Base-by-base conservation (phyloP, 2,888 invertebrate genomes). In the Myopa tessellatipennis region DNA sequence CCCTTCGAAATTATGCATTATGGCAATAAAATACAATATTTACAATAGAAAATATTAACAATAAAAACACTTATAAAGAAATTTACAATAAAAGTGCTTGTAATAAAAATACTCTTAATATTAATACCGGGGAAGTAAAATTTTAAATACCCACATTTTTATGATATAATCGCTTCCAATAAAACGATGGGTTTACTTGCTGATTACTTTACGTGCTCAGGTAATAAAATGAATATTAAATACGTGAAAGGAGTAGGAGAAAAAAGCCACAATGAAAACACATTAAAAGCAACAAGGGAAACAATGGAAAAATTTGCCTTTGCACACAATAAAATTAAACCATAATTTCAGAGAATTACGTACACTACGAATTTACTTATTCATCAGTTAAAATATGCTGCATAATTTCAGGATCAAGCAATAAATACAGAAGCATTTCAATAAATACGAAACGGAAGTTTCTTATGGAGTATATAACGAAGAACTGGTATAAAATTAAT, bases 381-480 rank as follows among this genome's bases (percentile, higher is more conserved):
- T 16, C 36, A 36, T 36, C 34, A 70, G 55, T 7, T 58, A 3
- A 55, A 70, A 70, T 34, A 12, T 69, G 4, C 14, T 18, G 52
- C 70, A 70, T 70, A 55, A 50, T 70, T 70, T 70, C 36, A 34
- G 52, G 55, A 36, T 18, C 16, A 67, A 10, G 14, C 12, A 34
- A 1, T 36, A 34, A 63, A 36, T 36, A 63, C 10, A 63, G 14
- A 63, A 26, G 6, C 14, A 34, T 36, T 63, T 36, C 14, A 63
- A 63, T 5, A 36, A 36, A 6, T 18, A 3, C 4, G 6, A 63
- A 36, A 34, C 34, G 4, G 34, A 36, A n/a, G 8, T 60, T 16
- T 3, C 10, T 26, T 26, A 1, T 26, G 26, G 26, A 26, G 26
- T 26, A 26, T 26, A 2, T 26, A 26, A 26, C 26, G 2, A 26